These are phyloP conservation scores for Polyergus mexicanus DNA, from an alignment of 1,140 invertebrate species.

Conservation along the genomic window DNA sequence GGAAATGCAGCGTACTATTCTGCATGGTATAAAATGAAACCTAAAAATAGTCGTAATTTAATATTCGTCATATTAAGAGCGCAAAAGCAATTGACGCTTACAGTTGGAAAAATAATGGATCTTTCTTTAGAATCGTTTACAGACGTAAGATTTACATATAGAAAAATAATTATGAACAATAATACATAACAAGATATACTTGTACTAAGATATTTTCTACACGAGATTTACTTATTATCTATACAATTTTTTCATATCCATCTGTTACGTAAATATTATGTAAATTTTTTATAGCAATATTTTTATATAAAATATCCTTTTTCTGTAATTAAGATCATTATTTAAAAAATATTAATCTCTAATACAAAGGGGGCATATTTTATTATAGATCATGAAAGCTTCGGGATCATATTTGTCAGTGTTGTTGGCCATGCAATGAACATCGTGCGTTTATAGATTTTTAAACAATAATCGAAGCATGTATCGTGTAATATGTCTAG, in stretches of 20 bases:
- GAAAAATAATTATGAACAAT: constrained; percentile 22
- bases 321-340: neutral
- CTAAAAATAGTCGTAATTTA: constrained; percentile 52
- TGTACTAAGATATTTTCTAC: neutral
- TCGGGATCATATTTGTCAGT: constrained; percentile 70
- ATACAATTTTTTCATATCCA: neutral
- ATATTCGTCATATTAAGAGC: constrained; percentile 63
- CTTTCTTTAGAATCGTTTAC: constrained; percentile 68
- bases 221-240: neutral
- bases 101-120: constrained; percentile 67
- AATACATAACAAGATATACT: neutral
- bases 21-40: constrained; percentile 64
- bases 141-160: constrained; percentile 53
- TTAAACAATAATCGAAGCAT: constrained; percentile 19
- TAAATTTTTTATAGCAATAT: constrained; percentile 1
- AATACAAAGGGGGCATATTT: constrained; percentile 21
- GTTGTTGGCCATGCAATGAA: constrained; percentile 63
- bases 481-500: constrained; percentile 5
- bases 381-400: constrained; percentile 70
- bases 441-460: constrained; percentile 21
- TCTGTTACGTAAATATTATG: neutral
- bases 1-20: constrained; percentile 48
- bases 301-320: neutral
- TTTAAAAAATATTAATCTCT: neutral
- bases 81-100: constrained; percentile 62